These are phyloP conservation scores for Zoroaster sp. DNA, from an alignment of 53 echinoderm and acorn worm genomes.

Conservation along the genomic window DNA sequence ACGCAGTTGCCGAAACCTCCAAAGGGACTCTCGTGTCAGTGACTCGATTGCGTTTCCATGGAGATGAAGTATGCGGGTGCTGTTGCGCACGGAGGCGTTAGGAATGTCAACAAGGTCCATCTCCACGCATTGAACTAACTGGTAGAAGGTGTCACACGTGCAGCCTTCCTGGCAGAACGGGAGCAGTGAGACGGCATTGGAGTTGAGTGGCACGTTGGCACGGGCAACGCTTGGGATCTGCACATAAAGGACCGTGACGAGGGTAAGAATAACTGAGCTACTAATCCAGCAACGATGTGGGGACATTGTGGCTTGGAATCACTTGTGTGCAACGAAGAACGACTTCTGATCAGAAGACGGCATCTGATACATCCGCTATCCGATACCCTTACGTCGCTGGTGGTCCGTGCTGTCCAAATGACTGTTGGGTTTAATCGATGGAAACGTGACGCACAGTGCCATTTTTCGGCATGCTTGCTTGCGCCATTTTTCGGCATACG, in stretches of 20 bases:
- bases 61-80: constrained; percentile 23
- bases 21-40: background rate
- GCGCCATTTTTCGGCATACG: too few relatives aligned
- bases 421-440: too few relatives aligned
- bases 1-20: constrained; percentile 26
- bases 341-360: too few relatives aligned
- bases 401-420: too few relatives aligned
- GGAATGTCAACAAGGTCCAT: constrained; percentile 1
- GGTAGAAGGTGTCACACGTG: constrained; percentile 25
- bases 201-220: constrained; percentile 62
- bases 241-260: background rate
- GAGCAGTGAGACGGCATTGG: background rate
- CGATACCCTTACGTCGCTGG: too few relatives aligned
- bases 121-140: constrained; percentile 3
- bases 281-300: background rate
- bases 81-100: constrained; percentile 35
- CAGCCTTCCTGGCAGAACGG: constrained; percentile 24
- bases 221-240: constrained; percentile 76
- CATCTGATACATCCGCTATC: too few relatives aligned
- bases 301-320: background rate
- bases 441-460: too few relatives aligned
- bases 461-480: too few relatives aligned
- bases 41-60: background rate
- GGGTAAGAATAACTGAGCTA: background rate
- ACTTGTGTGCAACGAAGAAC: background rate